Conservation (phyloP, 35 echinoderm and acorn worm species). For the Ophiothrix spiculata region DNA sequence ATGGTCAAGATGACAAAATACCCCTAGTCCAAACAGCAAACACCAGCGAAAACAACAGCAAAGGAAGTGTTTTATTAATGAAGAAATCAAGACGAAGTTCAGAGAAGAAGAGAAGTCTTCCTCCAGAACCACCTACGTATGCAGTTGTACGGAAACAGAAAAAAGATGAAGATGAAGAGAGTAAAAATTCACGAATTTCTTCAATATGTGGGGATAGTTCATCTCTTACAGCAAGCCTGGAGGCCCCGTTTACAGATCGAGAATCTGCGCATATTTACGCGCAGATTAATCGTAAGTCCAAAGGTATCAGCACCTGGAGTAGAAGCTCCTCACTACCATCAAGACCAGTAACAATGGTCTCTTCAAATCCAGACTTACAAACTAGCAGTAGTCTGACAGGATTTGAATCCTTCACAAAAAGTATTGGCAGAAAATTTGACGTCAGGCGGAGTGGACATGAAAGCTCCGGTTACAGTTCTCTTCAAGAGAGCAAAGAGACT, state of each 20-base stretch:
- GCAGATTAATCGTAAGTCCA: not conserved
- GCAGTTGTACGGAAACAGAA: not conserved
- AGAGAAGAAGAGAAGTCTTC: not conserved
- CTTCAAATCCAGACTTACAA: conserved; percentile 1
- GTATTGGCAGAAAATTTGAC: not conserved
- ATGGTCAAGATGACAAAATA: not conserved
- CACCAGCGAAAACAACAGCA: conserved; percentile 5
- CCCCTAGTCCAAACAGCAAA: not conserved
- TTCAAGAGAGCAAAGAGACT: conserved; percentile 9
- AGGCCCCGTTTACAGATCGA: not conserved
- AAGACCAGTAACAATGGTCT: not conserved
- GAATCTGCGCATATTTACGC: conserved; percentile 1
- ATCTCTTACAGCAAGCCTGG: not conserved
- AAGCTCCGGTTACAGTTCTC: not conserved
- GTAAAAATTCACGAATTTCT: not conserved
- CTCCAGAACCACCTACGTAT: not conserved
- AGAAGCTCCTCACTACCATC: conserved; percentile 4
- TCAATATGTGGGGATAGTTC: not conserved
- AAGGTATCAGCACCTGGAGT: not conserved
- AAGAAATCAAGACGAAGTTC: not conserved
- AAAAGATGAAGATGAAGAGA: not conserved
- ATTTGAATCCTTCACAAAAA: not conserved
- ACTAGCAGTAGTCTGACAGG: not conserved
- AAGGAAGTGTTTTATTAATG: not conserved
- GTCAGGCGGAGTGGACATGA: not conserved